Evolutionary conservation across 1,140 invertebrate species (phyloP), one percentile per base, ranked within the genome.

Genomic region (Marisa cornuarietis): DNA sequence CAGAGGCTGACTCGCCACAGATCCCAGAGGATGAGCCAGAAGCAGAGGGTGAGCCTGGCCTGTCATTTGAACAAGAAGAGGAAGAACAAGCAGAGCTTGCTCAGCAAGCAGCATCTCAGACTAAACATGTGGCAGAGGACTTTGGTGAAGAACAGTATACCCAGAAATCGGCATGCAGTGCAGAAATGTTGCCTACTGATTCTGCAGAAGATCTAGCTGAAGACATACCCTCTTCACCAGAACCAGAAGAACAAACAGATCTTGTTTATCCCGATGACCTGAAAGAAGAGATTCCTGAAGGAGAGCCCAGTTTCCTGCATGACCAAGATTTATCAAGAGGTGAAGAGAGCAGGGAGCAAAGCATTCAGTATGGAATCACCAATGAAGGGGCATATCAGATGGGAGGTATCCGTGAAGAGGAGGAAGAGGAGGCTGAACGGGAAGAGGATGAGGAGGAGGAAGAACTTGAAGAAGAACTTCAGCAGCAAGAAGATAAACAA

Each of bases 341-440:
- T 26, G 73, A 65, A n/a, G 72, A 49, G 31, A 54, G 76, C n/a
- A 71, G 80, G 24, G 77, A 80, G 58, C 83, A 84, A 69, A 84
- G 75, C 62, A 82, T 84, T 31, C 83, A 84, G 78, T 84, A 84
- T 78, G 83, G 83, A 31, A 79, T 82, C 18, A 72, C 74, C 71
- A 78, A 81, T 61, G 79, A 71, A 49, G 75, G 73, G 22, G 61
- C 52, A 16, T 68, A 71, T 51, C 72, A 76, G 62, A 84, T 82
- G 86, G 88, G 81, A 76, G 82, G 85, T 73, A 82, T 86, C 83
- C 80, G 83, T 80, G 83, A 88, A 84, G 79, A 83, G 77, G 77
- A 83, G 52, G 80, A 82, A 51, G 82, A 87, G 68, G 84, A 86
- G 75, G 73, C 71, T 31, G 76, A 69, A 84, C 52, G 74, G 61